phyloP scores from a whole-genome alignment of 2,113 vertebrate genomes.

The Calypte anna region DNA sequence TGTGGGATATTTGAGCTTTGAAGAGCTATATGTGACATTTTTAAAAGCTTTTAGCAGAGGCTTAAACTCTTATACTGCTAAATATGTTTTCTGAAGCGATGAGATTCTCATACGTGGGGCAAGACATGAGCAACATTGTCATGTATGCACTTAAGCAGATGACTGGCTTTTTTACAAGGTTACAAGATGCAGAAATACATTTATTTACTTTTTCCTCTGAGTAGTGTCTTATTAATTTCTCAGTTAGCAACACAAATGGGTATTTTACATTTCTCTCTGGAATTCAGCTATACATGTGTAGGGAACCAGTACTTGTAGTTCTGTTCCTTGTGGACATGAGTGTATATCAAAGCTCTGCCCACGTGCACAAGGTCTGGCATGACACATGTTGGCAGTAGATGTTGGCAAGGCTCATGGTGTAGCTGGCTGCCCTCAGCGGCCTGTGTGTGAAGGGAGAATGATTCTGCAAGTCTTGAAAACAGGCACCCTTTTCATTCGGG shows the following conservation, averaged over 20 bases:
- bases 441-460: background rate
- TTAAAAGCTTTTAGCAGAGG: slow-evolving; percentile 27
- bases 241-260: background rate
- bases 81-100: background rate
- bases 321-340: rapidly evolving
- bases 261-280: background rate
- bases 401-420: background rate
- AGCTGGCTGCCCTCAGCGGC: background rate
- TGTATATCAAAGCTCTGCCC: background rate
- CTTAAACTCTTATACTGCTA: slow-evolving; percentile 32
- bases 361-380: rapidly evolving
- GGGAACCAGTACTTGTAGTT: background rate
- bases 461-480: background rate
- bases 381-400: background rate
- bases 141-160: background rate
- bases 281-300: background rate
- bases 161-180: background rate
- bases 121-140: background rate
- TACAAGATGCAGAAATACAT: background rate
- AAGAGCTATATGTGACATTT: slow-evolving; percentile 8
- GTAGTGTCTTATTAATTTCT: background rate
- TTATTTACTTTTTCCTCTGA: background rate
- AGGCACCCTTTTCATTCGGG: background rate
- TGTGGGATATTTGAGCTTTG: slow-evolving; percentile 30
- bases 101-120: background rate